Percentiles rank a stretch among this genome's conserved stretches.
These are phyloP conservation scores for Misgurnus anguillicaudatus DNA, from an alignment of 2,113 vertebrate genomes.

Conservation along the genomic window DNA sequence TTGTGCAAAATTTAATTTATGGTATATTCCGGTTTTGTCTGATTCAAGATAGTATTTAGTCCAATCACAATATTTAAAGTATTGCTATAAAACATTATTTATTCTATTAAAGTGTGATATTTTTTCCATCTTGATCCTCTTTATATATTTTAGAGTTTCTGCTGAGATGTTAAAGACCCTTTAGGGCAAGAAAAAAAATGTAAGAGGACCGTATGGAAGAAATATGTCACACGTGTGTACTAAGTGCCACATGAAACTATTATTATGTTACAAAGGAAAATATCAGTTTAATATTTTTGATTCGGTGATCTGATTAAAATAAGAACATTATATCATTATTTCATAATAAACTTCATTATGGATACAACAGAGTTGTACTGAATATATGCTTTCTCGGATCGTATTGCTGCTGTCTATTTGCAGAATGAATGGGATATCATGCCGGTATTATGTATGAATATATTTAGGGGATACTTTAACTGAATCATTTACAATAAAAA, in stretches of 20 bases:
- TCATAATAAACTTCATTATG: conserved; percentile 62
- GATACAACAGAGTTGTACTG: conserved; percentile 42
- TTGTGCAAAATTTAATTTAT: conserved; percentile 54
- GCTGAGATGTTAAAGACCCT: conserved; percentile 25
- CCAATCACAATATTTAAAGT: conserved; percentile 57
- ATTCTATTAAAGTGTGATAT: conserved; percentile 58
- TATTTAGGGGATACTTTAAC: neutral
- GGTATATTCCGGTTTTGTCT: conserved; percentile 52
- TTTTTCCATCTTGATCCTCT: conserved; percentile 51
- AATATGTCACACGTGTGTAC: conserved; percentile 52
- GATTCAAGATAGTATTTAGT: conserved; percentile 60
- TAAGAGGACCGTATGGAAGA: conserved; percentile 25
- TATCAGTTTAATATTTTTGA: conserved; percentile 58
- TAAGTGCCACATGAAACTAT: conserved; percentile 55
- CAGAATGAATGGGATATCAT: neutral
- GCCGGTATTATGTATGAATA: neutral
- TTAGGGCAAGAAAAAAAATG: conserved; percentile 16
- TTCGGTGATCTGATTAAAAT: conserved; percentile 58
- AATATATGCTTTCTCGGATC: neutral
- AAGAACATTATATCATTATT: conserved; percentile 55
- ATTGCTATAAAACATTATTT: conserved; percentile 59
- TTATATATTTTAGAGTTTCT: conserved; percentile 41
- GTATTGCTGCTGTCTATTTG: neutral
- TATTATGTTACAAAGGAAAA: conserved; percentile 58
- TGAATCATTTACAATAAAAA: neutral